Evolutionary conservation across 2,113 vertebrate genomes (phyloP), one percentile per base, ranked within the genome.

Genomic region (Podarcis raffonei): DNA sequence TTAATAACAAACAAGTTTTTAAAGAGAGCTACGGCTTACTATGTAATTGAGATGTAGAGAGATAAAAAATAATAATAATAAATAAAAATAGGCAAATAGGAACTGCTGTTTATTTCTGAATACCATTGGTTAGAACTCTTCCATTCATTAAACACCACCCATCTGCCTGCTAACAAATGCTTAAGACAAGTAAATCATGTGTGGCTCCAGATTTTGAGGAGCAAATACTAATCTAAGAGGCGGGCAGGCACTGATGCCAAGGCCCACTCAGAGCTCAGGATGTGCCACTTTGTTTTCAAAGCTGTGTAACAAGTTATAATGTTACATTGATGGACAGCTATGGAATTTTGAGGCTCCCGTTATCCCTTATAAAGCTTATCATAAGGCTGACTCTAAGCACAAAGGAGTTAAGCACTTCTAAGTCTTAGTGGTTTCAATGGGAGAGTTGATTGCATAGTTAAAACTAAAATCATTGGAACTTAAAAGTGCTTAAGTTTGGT

Each of bases 1-100:
- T 93, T 95, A 96, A 95, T 94, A 96, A 96, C 91, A 96, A 97
- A 95, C 93, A 96, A 92, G 89, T 96, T 97, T 96, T 94, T 92
- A 87, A 94, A 90, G 92, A 85, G 87, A 95, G 88, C 22, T 84
- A 86, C 94, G 88, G 90, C 94, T 91, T 89, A 77, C 92, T 89
- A 82, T 86, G 89, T 88, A 96, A 95, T 95, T 94, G 94, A 96
- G 96, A 95, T 91, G 93, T 13, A 92, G 92, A 96, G 94, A 92
- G 35, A 92, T 37, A 88, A 93, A 92, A 83, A 62, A 88, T 42
- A 93, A 92, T 83, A 62, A 75, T 66, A 88, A 93, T 92, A 94
- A 91, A 11, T 75, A 89, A 95, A 53, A 93, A 27, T 2, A 53
- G n/a, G 53, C 0, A 37, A 94, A 86, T n/a, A 88, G 30, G 81